phyloP scores from a whole-genome alignment of 2,888 invertebrate species.

The Drosophila anceps region DNA sequence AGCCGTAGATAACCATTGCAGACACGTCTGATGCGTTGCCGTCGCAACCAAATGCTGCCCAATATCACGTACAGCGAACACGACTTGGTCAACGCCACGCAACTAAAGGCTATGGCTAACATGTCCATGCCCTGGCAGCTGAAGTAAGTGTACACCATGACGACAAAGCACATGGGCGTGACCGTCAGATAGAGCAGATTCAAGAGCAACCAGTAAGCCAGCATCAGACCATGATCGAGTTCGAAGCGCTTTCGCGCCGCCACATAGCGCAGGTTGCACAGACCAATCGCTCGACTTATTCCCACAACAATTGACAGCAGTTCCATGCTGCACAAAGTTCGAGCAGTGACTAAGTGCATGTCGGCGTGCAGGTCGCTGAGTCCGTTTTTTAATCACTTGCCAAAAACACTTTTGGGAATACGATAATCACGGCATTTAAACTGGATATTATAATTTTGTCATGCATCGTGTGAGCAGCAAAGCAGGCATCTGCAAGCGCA shows the following conservation, averaged over 20 bases:
- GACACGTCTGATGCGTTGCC: constrained; percentile 22
- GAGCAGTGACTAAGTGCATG: background rate
- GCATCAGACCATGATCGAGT: constrained; percentile 36
- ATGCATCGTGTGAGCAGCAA: background rate
- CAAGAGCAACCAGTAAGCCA: constrained; percentile 45
- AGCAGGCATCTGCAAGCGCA: background rate
- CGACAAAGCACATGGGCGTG: constrained; percentile 27
- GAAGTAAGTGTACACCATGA: constrained; percentile 31
- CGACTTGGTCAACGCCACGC: constrained; percentile 35
- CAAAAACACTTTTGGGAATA: constrained; percentile 8
- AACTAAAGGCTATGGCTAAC: constrained; percentile 41
- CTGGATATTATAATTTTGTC: background rate
- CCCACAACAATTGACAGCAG: constrained; percentile 21
- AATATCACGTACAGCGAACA: constrained; percentile 26
- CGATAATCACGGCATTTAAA: background rate
- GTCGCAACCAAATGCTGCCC: constrained; percentile 33
- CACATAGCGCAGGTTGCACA: constrained; percentile 58
- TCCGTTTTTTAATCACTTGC: background rate
- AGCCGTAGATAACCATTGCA: constrained; percentile 37
- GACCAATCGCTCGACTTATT: constrained; percentile 48
- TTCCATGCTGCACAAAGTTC: constrained; percentile 13
- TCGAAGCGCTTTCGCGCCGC: constrained; percentile 12
- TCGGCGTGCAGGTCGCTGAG: background rate
- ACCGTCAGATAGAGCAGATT: constrained; percentile 35
- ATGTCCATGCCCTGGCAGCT: constrained; percentile 44